phyloP scores from a whole-genome alignment of 1,140 invertebrate genomes.

The Scaptodrosophila lebanonensis region DNA sequence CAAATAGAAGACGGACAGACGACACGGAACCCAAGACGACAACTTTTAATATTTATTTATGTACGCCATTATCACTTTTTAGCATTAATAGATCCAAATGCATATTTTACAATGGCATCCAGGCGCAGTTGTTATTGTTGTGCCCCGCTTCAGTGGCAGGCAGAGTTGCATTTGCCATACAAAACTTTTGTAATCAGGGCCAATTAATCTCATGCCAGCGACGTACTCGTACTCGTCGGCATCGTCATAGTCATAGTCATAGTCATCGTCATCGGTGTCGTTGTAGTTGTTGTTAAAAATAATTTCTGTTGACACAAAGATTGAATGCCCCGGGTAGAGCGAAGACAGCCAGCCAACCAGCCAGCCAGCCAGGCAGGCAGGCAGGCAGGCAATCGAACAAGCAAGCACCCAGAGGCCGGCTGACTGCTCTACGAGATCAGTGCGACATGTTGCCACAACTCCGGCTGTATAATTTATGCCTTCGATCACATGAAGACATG shows the following conservation, averaged over 20 bases:
- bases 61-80: conserved; percentile 61
- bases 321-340: conserved; percentile 51
- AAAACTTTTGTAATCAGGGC: conserved; percentile 69
- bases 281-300: conserved; percentile 67
- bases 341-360: too few species aligned
- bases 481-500: conserved; percentile 73
- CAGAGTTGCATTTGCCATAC: conserved; percentile 48
- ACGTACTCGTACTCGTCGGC: conserved; percentile 17
- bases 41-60: conserved; percentile 40
- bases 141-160: conserved; percentile 13
- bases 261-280: conserved; percentile 17
- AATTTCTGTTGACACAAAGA: conserved; percentile 75
- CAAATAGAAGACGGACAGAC: too few species aligned
- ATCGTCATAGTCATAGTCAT: conserved; percentile 7
- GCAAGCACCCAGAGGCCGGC: conserved; percentile 17
- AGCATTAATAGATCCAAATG: conserved; percentile 67
- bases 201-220: conserved; percentile 55
- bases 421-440: conserved; percentile 28
- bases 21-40: too few species aligned
- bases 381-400: not conserved
- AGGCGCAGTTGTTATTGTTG: conserved; percentile 18
- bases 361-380: too few species aligned
- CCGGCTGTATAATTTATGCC: conserved; percentile 65
- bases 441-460: conserved; percentile 14
- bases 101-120: conserved; percentile 59